These are phyloP conservation scores for Panthera leo DNA, from an alignment of 2,113 vertebrate species.

Conservation along the genomic window DNA sequence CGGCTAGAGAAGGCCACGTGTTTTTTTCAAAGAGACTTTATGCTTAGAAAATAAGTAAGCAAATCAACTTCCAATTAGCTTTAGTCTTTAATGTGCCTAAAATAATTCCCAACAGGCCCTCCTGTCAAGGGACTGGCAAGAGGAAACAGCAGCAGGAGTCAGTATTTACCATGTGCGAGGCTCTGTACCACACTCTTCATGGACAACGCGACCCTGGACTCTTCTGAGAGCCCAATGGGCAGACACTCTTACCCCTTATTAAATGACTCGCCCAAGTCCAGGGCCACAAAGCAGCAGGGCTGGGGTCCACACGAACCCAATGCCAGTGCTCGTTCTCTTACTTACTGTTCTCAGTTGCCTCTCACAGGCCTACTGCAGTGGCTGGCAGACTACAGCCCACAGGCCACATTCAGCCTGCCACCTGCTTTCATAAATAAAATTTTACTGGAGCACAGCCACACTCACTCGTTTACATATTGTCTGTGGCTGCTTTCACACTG, in stretches of 20 bases:
- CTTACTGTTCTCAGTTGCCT: background rate
- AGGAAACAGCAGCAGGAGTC: background rate
- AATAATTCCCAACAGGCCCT: background rate
- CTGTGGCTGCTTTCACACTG: background rate
- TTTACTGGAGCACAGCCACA: background rate
- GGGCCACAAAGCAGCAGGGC: background rate
- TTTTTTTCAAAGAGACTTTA: background rate
- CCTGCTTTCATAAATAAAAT: constrained; percentile 51
- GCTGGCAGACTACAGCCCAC: background rate
- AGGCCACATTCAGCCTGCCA: constrained; percentile 29
- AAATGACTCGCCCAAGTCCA: background rate
- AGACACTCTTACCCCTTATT: background rate
- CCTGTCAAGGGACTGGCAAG: background rate
- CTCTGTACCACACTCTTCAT: background rate
- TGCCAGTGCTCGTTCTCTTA: background rate
- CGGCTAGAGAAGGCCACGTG: background rate
- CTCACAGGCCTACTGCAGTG: background rate
- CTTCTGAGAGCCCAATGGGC: background rate
- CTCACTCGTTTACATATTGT: background rate
- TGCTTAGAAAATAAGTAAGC: constrained; percentile 33
- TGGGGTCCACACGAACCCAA: background rate
- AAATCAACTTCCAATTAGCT: constrained; percentile 22
- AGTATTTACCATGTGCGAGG: background rate
- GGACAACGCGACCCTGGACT: background rate
- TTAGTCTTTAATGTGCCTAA: background rate